phyloP scores from a whole-genome alignment of 2,113 vertebrate species.

The Pseudorhombus dupliciocellatus region DNA sequence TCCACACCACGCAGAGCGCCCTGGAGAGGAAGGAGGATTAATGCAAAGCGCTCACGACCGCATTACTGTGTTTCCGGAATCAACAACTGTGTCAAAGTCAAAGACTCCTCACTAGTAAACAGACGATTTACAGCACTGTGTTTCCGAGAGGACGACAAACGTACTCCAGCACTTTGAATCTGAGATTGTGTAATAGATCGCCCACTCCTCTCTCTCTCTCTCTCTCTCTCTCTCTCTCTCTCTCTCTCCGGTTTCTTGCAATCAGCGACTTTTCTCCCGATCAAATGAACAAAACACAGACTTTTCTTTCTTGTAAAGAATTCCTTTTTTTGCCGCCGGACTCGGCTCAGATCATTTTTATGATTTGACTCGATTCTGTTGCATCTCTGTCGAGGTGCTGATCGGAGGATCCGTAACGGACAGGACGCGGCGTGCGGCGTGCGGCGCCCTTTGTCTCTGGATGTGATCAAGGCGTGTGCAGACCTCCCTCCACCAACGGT shows the following conservation, averaged over 20 bases:
- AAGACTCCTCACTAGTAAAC: constrained; percentile 55
- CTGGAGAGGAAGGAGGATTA: constrained; percentile 98
- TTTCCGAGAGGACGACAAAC: constrained; percentile 82
- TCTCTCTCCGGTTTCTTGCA: constrained; percentile 61
- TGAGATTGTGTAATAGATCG: constrained; percentile 84
- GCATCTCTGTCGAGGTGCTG: constrained; percentile 90
- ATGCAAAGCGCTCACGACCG: constrained; percentile 82
- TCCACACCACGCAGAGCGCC: constrained; percentile 94
- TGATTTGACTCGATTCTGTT: constrained; percentile 84
- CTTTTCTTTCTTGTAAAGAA: constrained; percentile 91
- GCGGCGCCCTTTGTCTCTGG: constrained; percentile 85
- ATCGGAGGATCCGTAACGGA: constrained; percentile 86
- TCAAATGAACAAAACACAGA: constrained; percentile 83
- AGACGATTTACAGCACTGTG: constrained; percentile 82
- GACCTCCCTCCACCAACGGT: constrained; percentile 79
- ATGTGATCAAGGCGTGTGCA: constrained; percentile 91
- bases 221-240: constrained; percentile 51
- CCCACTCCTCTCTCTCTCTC: constrained; percentile 62
- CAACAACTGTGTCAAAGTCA: constrained; percentile 74
- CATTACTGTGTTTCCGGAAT: constrained; percentile 85
- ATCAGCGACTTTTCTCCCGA: constrained; percentile 67
- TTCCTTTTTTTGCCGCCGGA: constrained; percentile 87
- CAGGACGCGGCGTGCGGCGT: constrained; percentile 84
- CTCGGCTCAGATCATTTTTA: constrained; percentile 82
- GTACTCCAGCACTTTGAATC: constrained; percentile 99